Conservation (phyloP, 2,797 vertebrate species). For the Chromobotia macracanthus region DNA sequence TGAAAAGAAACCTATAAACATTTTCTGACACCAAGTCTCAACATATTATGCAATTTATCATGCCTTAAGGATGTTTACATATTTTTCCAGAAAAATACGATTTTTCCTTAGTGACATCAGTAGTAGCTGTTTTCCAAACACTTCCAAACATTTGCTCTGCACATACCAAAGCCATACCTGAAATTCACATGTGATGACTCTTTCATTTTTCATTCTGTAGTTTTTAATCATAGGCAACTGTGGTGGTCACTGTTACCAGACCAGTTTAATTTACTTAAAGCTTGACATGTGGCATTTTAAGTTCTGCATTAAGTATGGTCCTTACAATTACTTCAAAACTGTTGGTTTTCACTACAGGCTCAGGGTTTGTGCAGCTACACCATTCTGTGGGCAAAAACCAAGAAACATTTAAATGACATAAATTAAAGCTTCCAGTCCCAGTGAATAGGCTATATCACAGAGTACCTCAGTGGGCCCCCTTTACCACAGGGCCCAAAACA, state of each 20-base stretch:
- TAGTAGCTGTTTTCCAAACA: not conserved
- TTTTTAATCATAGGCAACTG: not conserved
- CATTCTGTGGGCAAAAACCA: too few species aligned
- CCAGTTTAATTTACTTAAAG: not conserved
- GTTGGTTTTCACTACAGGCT: not conserved
- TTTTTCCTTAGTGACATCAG: not conserved
- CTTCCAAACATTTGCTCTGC: slow-evolving; percentile 16
- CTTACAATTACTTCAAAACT: not conserved
- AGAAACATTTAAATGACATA: too few species aligned
- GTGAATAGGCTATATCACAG: too few species aligned
- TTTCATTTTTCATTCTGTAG: slow-evolving; percentile 1
- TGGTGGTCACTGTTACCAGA: not conserved
- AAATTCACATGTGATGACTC: slow-evolving; percentile 21
- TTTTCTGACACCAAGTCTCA: too few species aligned
- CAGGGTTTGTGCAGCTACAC: too few species aligned
- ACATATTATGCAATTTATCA: too few species aligned
- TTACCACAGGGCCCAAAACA: too few species aligned
- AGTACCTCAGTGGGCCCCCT: too few species aligned
- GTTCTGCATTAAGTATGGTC: not conserved
- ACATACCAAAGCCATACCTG: slow-evolving; percentile 23
- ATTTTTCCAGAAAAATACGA: not conserved
- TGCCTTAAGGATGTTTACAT: too few species aligned
- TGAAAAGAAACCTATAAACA: too few species aligned
- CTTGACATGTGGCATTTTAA: not conserved
- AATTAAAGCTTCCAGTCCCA: too few species aligned